Evolutionary conservation across 2,888 invertebrate genomes (phyloP), one percentile per base, ranked within the genome.

Genomic region (Mimachlamys varia): DNA sequence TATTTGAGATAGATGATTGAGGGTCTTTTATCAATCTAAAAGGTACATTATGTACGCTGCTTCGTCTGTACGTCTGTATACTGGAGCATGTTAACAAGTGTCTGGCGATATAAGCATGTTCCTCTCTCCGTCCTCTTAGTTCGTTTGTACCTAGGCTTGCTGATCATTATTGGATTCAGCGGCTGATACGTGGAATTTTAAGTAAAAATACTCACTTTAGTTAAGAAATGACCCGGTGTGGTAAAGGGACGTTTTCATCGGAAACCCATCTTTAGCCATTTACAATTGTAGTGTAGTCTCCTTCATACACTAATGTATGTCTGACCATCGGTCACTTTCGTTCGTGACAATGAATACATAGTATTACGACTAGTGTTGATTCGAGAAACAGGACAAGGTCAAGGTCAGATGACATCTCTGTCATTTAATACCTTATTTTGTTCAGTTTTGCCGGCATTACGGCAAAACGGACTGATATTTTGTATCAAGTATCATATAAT

Each of bases 291-390:
- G 58, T n/a, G 19, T 58, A n/a, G 58, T 58, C 58, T 22, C 58
- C 19, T 58, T 58, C 58, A n/a, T 76, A 17, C 33, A 33, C 33
- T 10, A 27, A 27, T 33, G 1, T 12, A 33, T 76, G 33, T 27
- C 1, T 76, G 76, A 76, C 76, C 76, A 33, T 27, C 33, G 76
- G 76, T 76, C 76, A 76, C 15, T 76, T 13, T 33, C 33, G 76
- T 76, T 33, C 76, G 76, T 76, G 76, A 76, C 76, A 33, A 76
- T 76, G 76, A 76, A 76, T 76, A 76, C 13, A 27, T 7, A 58
- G 17, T 13, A 15, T 53, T 58, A 55, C 19, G 13, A 55, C 19
- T 19, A 4, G 19, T 55, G 55, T 55, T 55, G 55, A 55, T 19
- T 55, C 55, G 19, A 19, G 55, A 55, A 3, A 55, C 10, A 19